phyloP scores from a whole-genome alignment of 1,140 invertebrate species.

The Mactra quadrangularis region DNA sequence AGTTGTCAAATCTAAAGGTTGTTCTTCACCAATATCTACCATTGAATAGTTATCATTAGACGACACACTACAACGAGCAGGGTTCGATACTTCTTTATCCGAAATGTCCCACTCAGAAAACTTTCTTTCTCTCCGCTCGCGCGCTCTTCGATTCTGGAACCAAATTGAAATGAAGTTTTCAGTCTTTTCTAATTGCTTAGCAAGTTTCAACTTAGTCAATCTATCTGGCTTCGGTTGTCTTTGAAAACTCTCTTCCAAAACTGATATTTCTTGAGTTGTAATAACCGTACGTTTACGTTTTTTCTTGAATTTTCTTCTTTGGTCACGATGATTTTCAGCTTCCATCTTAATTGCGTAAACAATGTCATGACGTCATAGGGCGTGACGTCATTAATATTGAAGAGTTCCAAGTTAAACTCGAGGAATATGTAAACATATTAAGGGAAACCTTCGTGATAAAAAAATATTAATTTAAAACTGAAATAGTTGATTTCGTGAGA shows the following conservation, averaged over 20 bases:
- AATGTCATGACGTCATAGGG: too few relatives aligned
- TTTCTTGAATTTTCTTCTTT: slow-evolving; percentile 57
- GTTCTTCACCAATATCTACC: background rate
- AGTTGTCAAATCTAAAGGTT: slow-evolving; percentile 25
- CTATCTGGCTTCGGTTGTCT: slow-evolving; percentile 30
- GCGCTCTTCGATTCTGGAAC: slow-evolving; percentile 62
- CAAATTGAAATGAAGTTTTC: slow-evolving; percentile 60
- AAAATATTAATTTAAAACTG: too few relatives aligned
- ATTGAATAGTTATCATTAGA: background rate
- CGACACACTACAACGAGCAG: background rate
- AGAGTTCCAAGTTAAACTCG: too few relatives aligned
- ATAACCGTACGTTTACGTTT: slow-evolving; percentile 59
- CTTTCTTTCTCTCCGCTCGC: slow-evolving; percentile 18
- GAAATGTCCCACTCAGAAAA: background rate
- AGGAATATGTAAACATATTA: too few relatives aligned
- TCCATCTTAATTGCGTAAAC: slow-evolving; percentile 40
- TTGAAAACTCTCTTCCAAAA: slow-evolving; percentile 36
- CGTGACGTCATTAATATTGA: slow-evolving; percentile 13
- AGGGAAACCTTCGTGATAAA: too few relatives aligned
- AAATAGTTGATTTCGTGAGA: too few relatives aligned
- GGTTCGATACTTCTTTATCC: background rate
- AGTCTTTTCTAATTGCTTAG: slow-evolving; percentile 40
- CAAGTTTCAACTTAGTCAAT: slow-evolving; percentile 17
- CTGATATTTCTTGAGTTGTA: slow-evolving; percentile 31
- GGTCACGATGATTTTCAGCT: slow-evolving; percentile 9